These are phyloP conservation scores for Dicroscelio sp. DNA, from an alignment of 2,888 invertebrate genomes.

Conservation along the genomic window DNA sequence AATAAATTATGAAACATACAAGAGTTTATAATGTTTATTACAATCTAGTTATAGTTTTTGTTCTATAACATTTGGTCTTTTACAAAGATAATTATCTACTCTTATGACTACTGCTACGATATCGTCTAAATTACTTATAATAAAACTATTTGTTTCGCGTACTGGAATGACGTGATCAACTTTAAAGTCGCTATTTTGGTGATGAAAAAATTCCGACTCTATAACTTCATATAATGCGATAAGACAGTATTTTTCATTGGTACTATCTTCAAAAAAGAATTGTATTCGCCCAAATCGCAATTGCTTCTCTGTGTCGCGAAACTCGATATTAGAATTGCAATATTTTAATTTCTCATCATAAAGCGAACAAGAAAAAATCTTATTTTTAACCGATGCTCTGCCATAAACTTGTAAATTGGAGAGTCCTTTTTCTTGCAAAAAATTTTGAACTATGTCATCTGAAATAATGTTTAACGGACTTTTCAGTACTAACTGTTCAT, in stretches of 20 bases:
- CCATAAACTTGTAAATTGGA: background rate
- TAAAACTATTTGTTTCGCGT: background rate
- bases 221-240: background rate
- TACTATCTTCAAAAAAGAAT: background rate
- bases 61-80: slow-evolving; percentile 4
- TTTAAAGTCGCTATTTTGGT: background rate
- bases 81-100: no score
- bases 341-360: slow-evolving; percentile 29
- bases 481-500: no score
- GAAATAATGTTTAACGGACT: no score
- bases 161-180: background rate
- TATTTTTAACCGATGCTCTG: background rate
- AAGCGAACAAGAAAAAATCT: background rate
- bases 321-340: slow-evolving; percentile 7
- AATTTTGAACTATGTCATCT: no score
- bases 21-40: background rate
- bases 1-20: background rate
- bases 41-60: background rate
- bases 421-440: no score
- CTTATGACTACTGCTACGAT: background rate
- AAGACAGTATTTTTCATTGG: background rate
- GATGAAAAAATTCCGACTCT: background rate
- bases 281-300: background rate
- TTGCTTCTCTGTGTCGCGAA: background rate
- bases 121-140: background rate